Base-by-base conservation (phyloP, 2,888 invertebrate species). In the Electrophaes corylata region DNA sequence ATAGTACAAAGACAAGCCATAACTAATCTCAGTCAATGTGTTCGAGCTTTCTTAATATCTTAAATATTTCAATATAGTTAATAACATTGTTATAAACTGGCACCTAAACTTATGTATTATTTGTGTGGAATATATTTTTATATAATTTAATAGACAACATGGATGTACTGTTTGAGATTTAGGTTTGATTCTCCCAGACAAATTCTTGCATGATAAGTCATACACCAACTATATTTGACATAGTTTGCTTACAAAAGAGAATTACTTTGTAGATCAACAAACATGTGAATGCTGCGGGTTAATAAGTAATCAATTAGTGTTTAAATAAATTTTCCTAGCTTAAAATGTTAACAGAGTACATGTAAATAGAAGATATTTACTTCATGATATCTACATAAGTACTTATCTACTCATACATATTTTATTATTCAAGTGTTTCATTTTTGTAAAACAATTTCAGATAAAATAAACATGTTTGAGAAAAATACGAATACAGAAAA, bases 381-480 rank as follows among this genome's bases (percentile, higher is more conserved):
- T 23, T 23, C 23, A 23, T 4, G 23, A 23, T 23, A 6, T 5
- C 5, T 23, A 23, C 23, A 23, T 5, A 6, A 23, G 4, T 23
- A 23, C 23, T 23, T 23, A 23, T 0, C 1, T 23, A 4, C 23
- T 23, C 23, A 3, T 3, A 3, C 1, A 0, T 6, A 23, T 23
- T 23, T 23, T 23, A 23, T 23, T 23, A 5, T 23, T 23, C 23
- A 6, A 23, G 4, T n/a, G n/a, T 5, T 23, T 23, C 23, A 35
- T 14, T 23, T 51, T 16, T 33, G n/a, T 14, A 14, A 29, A 19
- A 29, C 8, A 19, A 29, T 84, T 85, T 49, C 84, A 91, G 91
- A 91, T 62, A 91, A 88, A 91, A 91, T 91, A 88, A 91, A 72
- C 70, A 84, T 91, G 83, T 91, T 91, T 75, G 91, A 91, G 71